These are phyloP conservation scores for Silurus aristotelis DNA, from an alignment of 2,797 vertebrate genomes.

Conservation along the genomic window DNA sequence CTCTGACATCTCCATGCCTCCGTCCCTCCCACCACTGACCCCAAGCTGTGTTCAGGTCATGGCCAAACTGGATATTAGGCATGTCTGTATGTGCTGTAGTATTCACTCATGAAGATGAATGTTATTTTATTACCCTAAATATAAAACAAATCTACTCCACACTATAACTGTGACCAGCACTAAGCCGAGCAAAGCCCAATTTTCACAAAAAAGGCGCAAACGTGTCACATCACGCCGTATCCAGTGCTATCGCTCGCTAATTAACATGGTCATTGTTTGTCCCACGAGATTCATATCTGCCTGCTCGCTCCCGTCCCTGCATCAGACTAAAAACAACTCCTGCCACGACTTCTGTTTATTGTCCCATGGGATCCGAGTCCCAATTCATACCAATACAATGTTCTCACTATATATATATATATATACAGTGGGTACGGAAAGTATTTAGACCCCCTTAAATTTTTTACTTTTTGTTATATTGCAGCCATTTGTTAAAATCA, in stretches of 20 bases:
- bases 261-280: not conserved
- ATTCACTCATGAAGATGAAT: not conserved
- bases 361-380: not conserved
- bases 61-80: not conserved
- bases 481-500: too few relatives aligned
- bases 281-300: not conserved
- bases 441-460: too few relatives aligned
- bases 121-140: not conserved
- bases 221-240: not conserved
- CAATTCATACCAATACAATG: not conserved
- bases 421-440: too few relatives aligned
- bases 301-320: slow-evolving; percentile 3
- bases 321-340: not conserved
- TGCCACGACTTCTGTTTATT: not conserved
- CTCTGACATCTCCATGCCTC: not conserved
- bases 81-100: not conserved
- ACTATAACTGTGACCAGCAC: not conserved
- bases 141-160: not conserved
- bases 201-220: not conserved
- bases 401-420: not conserved
- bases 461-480: too few relatives aligned
- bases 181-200: not conserved
- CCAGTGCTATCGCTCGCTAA: not conserved
- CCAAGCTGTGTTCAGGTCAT: not conserved
- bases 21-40: not conserved